Base-by-base conservation (phyloP, 2,888 invertebrate species). In the Acronicta aceris region DNA sequence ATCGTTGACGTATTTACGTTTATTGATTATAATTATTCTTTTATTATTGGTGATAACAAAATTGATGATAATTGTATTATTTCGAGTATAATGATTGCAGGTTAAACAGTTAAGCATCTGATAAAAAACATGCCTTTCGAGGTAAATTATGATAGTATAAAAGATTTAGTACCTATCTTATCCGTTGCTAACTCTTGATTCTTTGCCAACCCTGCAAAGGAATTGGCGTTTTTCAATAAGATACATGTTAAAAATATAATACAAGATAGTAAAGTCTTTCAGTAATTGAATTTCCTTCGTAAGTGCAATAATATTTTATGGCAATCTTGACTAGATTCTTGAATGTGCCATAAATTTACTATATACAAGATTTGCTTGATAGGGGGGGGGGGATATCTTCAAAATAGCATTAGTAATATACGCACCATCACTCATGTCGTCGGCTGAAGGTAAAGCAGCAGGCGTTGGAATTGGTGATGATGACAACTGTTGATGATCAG, bases 401-500 rank as follows among this genome's bases (percentile, higher is more conserved):
- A 36, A 13, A 41, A 15, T 33, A 38, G 12, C 12, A 21, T 2
- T 1, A 59, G 5, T 21, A 36, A 48, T 25, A 58, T 52, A 89
- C 95, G 91, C 86, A 97, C 97, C 97, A 83, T 97, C 97, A 71
- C 96, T 96, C 88, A 96, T 95, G 79, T 97, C 97, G 61, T 96
- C 96, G 76, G 93, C 88, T 21, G 95, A 95, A 2, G 96, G 95
- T 47, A 95, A 88, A 55, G 84, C 88, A 61, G 88, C 86, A 4
- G 91, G 89, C 5, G 89, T 85, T 2, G 91, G 92, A 42, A 87
- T 89, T 1, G 91, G 90, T 1, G 93, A 90, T 6, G 89, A 80
- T 5, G 93, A 89, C n/a, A 89, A 76, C 77, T 90, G 89, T 73
- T 90, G 93, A 43, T 89, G 94, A 77, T 91, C 95, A 77, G 85